phyloP scores from a whole-genome alignment of 2,888 invertebrate species.

The Ypsolopha sequella region DNA sequence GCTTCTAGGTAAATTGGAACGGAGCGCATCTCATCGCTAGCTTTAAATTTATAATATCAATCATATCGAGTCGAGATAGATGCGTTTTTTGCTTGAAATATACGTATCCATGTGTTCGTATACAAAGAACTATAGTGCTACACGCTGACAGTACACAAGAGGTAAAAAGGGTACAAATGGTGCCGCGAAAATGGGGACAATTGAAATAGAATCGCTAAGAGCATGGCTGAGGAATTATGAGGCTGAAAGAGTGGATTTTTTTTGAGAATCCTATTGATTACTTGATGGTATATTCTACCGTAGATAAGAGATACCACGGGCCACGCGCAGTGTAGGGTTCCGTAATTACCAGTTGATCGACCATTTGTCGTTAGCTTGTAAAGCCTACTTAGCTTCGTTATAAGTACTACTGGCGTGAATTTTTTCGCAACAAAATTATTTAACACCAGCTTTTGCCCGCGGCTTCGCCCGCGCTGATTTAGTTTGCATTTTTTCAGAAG shows the following conservation, averaged over 20 bases:
- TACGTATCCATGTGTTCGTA: too few species aligned
- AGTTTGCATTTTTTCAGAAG: too few species aligned
- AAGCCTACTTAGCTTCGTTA: too few species aligned
- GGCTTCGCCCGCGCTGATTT: too few species aligned
- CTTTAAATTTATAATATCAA: too few species aligned
- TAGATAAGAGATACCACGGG: neutral
- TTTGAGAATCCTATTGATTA: neutral
- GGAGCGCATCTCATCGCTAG: neutral
- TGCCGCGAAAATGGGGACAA: neutral
- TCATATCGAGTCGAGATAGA: too few species aligned
- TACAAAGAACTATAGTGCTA: neutral
- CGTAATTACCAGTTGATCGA: too few species aligned
- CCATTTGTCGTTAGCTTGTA: too few species aligned
- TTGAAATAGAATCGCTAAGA: neutral
- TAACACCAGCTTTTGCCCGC: too few species aligned
- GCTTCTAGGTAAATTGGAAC: neutral
- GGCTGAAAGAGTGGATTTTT: neutral
- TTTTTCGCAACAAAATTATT: too few species aligned
- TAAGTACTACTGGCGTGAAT: too few species aligned
- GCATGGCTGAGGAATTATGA: neutral
- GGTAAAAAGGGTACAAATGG: neutral
- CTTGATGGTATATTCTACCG: neutral
- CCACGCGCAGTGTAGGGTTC: conserved; percentile 2
- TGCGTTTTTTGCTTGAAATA: too few species aligned
- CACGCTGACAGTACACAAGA: neutral